Percentiles rank a stretch among this genome's conserved stretches.
phyloP scores from a whole-genome alignment of 2,797 vertebrate species.

The Diplodus sargus region DNA sequence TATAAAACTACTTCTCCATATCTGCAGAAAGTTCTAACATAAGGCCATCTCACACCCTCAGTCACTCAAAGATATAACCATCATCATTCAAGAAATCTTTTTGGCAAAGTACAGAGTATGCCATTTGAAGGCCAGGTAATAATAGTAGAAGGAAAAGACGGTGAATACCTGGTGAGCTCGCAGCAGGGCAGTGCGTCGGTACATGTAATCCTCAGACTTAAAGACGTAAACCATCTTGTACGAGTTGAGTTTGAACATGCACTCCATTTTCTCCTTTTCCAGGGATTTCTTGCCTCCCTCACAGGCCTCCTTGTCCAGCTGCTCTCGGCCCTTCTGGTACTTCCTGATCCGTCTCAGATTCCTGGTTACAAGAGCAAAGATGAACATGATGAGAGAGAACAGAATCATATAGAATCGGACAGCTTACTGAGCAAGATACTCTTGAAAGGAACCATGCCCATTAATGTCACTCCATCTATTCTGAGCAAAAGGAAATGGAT shows the following conservation, averaged over 20 bases:
- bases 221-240: slow-evolving; percentile 99
- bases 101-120: background rate
- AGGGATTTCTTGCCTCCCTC: slow-evolving; percentile 88
- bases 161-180: slow-evolving; percentile 94
- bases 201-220: slow-evolving; percentile 99
- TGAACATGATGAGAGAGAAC: slow-evolving; percentile 2
- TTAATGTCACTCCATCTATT: background rate
- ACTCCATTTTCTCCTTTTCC: slow-evolving; percentile 96
- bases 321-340: slow-evolving; percentile 94
- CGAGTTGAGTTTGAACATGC: slow-evolving; percentile 98
- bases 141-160: background rate
- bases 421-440: background rate
- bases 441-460: background rate
- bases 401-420: background rate
- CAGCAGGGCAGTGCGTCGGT: slow-evolving; percentile 95
- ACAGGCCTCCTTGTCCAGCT: slow-evolving; percentile 90
- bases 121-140: background rate
- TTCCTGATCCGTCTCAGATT: slow-evolving; percentile 97
- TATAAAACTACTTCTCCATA: background rate
- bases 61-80: background rate
- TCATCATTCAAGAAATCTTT: no score
- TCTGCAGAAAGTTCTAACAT: background rate
- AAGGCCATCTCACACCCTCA: background rate
- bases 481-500: slow-evolving; percentile 5
- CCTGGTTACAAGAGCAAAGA: slow-evolving; percentile 75